Evolutionary conservation across 1,140 invertebrate species (phyloP).

Genomic region (Solenopsis invicta): DNA sequence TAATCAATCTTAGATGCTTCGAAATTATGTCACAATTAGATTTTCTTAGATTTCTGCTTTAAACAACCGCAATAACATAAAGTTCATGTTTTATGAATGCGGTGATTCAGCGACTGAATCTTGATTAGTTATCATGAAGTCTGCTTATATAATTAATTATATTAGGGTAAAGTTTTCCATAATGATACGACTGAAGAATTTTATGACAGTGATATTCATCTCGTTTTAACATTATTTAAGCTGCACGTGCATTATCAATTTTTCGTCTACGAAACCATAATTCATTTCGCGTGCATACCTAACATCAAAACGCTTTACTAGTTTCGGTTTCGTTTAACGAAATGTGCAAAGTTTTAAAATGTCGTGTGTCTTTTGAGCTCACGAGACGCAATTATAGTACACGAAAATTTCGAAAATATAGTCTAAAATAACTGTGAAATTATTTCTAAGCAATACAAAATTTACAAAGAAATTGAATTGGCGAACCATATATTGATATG

Average conservation of each 20-base stretch:
- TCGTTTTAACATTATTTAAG: slow-evolving; percentile 31
- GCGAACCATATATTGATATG: not conserved
- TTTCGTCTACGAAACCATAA: slow-evolving; percentile 20
- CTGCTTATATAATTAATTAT: not conserved
- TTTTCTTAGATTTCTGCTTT: not conserved
- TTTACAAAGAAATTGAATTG: slow-evolving; percentile 3
- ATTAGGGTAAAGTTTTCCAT: not conserved
- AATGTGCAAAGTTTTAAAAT: slow-evolving; percentile 61
- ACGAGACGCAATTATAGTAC: not conserved
- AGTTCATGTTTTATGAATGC: not conserved
- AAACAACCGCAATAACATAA: not conserved
- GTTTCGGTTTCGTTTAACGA: slow-evolving; percentile 35
- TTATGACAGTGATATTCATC: not conserved
- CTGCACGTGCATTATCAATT: slow-evolving; percentile 29
- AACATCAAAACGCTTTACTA: slow-evolving; percentile 76
- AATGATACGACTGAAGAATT: not conserved
- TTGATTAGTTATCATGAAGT: not conserved
- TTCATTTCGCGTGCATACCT: slow-evolving; percentile 75
- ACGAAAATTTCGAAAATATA: not conserved
- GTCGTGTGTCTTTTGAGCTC: not conserved
- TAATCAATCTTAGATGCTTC: not conserved
- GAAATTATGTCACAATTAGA: not conserved
- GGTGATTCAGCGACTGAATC: not conserved
- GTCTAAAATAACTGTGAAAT: not conserved
- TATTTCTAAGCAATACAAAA: not conserved